Conservation (phyloP, 2,888 invertebrate genomes). For the Euspilapteryx auroguttella region DNA sequence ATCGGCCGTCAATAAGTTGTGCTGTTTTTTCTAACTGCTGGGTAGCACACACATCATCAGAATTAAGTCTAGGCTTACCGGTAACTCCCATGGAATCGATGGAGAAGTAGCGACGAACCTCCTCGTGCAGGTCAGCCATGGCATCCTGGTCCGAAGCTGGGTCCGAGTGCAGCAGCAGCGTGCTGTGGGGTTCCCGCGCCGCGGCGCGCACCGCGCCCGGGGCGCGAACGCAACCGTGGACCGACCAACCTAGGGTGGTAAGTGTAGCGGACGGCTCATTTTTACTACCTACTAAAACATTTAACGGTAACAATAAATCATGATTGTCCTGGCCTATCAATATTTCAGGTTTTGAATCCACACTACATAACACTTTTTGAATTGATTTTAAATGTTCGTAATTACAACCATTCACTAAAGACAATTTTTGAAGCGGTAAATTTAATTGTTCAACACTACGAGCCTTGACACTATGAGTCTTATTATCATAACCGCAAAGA, state of each 20-base stretch:
- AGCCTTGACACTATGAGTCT: constrained; percentile 1
- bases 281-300: neutral
- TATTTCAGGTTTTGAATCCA: neutral
- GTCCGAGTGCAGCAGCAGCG: neutral
- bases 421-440: neutral
- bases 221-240: neutral
- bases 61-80: constrained; percentile 7
- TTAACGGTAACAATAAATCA: constrained; percentile 1
- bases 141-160: no score
- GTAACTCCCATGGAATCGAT: constrained; percentile 9
- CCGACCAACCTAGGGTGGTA: constrained; percentile 1
- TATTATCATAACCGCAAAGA: constrained; percentile 2
- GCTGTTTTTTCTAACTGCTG: constrained; percentile 7
- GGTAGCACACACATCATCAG: constrained; percentile 3
- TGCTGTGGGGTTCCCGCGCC: neutral
- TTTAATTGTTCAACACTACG: neutral
- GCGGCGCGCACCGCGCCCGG: neutral
- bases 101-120: constrained; percentile 7
- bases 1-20: constrained; percentile 7
- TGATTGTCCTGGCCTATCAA: constrained; percentile 3
- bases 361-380: neutral
- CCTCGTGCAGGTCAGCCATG: constrained; percentile 6
- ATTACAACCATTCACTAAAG: constrained; percentile 1
- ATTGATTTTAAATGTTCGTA: neutral
- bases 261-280: no score